Conservation (phyloP, 2,113 vertebrate genomes). For the Acrocephalus arundinaceus region DNA sequence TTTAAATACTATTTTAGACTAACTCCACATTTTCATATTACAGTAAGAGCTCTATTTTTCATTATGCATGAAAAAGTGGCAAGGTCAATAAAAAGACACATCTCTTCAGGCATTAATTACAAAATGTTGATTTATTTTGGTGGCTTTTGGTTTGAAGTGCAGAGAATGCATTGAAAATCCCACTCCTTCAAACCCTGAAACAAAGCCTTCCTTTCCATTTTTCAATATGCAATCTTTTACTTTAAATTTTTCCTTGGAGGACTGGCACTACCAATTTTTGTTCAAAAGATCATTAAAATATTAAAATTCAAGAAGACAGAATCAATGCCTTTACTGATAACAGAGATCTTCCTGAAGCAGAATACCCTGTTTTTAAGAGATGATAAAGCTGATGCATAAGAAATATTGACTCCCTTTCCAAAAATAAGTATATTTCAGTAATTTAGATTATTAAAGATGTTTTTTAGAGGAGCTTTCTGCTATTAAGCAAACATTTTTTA, state of each 20-base stretch:
- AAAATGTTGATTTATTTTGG: neutral
- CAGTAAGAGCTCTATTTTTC: neutral
- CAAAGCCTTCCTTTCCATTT: neutral
- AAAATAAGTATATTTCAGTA: neutral
- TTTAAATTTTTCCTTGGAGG: neutral
- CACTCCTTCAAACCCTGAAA: neutral
- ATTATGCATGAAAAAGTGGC: neutral
- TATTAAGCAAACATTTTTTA: neutral
- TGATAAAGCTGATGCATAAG: neutral
- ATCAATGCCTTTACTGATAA: neutral
- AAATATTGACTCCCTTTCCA: neutral
- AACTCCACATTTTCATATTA: neutral
- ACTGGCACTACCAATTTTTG: neutral
- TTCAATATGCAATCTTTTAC: neutral
- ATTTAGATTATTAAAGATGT: neutral
- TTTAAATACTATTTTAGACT: neutral
- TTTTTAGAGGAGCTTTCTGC: neutral
- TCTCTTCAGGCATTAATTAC: neutral
- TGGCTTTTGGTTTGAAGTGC: neutral
- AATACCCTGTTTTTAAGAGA: neutral
- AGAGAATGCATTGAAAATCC: neutral
- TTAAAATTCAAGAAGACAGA: neutral
- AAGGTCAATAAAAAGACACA: neutral
- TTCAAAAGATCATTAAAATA: neutral
- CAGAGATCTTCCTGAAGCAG: neutral